Evolutionary conservation across 2,797 vertebrate genomes (phyloP).

Genomic region (Chaetodon trifasciatus): DNA sequence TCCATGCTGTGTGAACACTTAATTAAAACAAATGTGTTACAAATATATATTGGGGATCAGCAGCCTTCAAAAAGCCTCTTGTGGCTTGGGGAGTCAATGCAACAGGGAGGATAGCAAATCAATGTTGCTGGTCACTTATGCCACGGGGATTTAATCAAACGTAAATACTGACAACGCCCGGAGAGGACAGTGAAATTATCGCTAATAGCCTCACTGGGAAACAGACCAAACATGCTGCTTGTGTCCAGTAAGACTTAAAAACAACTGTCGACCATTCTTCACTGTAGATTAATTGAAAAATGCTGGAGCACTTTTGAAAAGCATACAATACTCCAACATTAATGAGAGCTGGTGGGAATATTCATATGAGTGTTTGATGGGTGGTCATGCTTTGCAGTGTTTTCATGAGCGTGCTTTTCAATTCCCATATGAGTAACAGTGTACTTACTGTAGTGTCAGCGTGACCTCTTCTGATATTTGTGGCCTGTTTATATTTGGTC

Average conservation of each 20-base stretch:
- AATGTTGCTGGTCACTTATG: conserved; percentile 84
- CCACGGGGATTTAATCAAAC: conserved; percentile 85
- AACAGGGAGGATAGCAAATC: conserved; percentile 85
- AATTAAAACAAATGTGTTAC: conserved; percentile 91
- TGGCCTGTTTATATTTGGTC: conserved; percentile 75
- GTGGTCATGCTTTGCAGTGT: conserved; percentile 47
- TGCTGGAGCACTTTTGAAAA: conserved; percentile 34
- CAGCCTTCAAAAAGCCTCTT: conserved; percentile 83
- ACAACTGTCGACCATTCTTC: conserved; percentile 46
- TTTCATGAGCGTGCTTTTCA: conserved; percentile 64
- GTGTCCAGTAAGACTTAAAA: conserved; percentile 47
- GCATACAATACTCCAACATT: conserved; percentile 38
- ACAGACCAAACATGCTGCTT: conserved; percentile 56
- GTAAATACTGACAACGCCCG: conserved; percentile 78
- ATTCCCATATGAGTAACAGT: conserved; percentile 71
- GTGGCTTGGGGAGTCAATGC: conserved; percentile 84
- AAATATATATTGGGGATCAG: conserved; percentile 87
- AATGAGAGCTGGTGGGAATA: conserved; percentile 30
- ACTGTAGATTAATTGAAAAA: conserved; percentile 48
- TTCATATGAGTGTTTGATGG: conserved; percentile 53
- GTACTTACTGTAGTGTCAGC: conserved; percentile 69
- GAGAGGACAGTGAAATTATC: conserved; percentile 69
- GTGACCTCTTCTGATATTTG: conserved; percentile 79
- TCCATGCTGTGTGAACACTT: conserved; percentile 88
- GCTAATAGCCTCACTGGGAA: conserved; percentile 70